A percentile compares a stretch with the other conserved stretches of the same genome.
phyloP scores from a whole-genome alignment of 2,113 vertebrate species.

The Bufo gargarizans region DNA sequence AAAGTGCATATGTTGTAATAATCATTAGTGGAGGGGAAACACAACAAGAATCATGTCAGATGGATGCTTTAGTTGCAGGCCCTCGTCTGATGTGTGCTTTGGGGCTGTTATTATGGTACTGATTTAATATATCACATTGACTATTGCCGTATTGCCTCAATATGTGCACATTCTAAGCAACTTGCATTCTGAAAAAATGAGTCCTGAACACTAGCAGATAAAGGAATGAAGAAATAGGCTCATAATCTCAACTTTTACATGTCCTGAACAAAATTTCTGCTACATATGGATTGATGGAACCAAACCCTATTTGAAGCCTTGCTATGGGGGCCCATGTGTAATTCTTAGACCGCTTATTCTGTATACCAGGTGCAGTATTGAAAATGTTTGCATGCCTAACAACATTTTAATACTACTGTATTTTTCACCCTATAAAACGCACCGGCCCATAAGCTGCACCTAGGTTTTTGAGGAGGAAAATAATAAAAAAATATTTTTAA shows the following conservation, averaged over 20 bases:
- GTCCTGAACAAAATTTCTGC: background rate
- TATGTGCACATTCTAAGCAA: background rate
- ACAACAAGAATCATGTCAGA: conserved; percentile 1
- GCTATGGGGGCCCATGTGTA: too few relatives aligned
- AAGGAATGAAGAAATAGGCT: background rate
- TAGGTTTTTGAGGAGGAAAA: too few relatives aligned
- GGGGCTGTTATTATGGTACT: background rate
- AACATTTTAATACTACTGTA: too few relatives aligned
- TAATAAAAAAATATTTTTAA: too few relatives aligned
- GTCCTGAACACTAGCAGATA: background rate
- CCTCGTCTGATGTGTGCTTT: background rate
- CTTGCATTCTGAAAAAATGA: background rate
- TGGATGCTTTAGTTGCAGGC: background rate
- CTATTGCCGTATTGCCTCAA: background rate
- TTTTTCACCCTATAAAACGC: too few relatives aligned
- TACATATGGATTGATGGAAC: background rate
- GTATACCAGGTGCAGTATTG: background rate
- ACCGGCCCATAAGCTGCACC: too few relatives aligned
- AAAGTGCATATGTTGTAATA: conserved; percentile 39
- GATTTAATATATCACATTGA: background rate
- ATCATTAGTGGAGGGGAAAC: conserved; percentile 28
- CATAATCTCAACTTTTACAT: background rate
- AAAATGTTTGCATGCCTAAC: background rate
- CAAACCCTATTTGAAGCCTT: too few relatives aligned
- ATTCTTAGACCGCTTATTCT: background rate